phyloP scores from a whole-genome alignment of 1,140 invertebrate species.

The Zaprionus ghesquierei region DNA sequence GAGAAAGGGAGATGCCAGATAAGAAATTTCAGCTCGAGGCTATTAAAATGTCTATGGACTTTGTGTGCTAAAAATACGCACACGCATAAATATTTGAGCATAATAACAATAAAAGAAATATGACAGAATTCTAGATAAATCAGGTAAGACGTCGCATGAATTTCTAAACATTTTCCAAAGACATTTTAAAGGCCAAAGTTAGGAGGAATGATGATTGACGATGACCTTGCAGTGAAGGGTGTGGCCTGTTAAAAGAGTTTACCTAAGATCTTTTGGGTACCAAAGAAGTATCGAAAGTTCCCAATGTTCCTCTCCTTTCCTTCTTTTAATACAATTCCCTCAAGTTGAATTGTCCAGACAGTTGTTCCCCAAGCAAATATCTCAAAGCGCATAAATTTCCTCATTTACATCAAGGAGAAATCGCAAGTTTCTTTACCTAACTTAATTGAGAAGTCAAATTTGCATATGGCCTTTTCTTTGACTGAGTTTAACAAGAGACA shows the following conservation, averaged over 20 bases:
- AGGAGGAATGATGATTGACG: too few relatives aligned
- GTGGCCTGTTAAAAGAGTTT: too few relatives aligned
- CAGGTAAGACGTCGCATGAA: background rate
- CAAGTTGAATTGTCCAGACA: background rate
- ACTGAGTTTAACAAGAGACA: constrained; percentile 4
- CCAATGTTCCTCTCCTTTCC: too few relatives aligned
- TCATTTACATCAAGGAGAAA: background rate
- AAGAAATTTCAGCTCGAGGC: background rate
- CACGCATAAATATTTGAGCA: background rate
- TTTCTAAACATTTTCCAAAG: too few relatives aligned
- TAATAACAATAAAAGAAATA: background rate
- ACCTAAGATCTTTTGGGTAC: too few relatives aligned
- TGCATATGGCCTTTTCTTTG: constrained; percentile 9
- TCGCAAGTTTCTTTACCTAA: constrained; percentile 1
- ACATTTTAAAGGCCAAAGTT: too few relatives aligned
- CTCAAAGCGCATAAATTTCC: background rate
- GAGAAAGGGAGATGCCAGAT: background rate
- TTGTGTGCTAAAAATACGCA: background rate
- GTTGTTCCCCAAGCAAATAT: too few relatives aligned
- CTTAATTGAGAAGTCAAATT: constrained; percentile 8
- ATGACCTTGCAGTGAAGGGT: too few relatives aligned
- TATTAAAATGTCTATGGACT: background rate
- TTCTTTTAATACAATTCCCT: too few relatives aligned
- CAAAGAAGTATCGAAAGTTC: too few relatives aligned
- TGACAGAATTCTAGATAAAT: background rate